phyloP scores from a whole-genome alignment of 2,113 vertebrate species.

The Antechinus stuartii region DNA sequence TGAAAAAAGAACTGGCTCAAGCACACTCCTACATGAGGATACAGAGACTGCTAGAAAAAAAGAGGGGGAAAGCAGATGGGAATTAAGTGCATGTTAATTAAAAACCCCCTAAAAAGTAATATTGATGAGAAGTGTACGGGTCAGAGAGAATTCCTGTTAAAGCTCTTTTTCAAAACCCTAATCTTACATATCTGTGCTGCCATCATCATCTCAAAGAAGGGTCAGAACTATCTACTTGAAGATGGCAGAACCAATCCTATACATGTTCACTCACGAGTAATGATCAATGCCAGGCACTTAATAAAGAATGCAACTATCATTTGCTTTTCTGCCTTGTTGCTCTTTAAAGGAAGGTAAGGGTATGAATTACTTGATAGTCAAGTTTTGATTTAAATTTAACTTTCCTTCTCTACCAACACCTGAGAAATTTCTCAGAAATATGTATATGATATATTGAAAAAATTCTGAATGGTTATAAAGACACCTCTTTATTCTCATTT shows the following conservation, averaged over 20 bases:
- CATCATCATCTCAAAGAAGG: conserved; percentile 16
- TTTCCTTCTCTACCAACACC: background rate
- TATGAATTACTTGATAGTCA: background rate
- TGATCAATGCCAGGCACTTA: background rate
- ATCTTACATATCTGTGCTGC: background rate
- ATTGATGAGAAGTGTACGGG: background rate
- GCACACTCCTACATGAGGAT: background rate
- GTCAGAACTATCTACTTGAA: background rate
- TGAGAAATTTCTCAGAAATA: background rate
- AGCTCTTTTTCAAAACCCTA: background rate
- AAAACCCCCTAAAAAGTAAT: conserved; percentile 24
- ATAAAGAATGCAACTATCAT: background rate
- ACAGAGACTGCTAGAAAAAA: background rate
- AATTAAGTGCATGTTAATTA: conserved; percentile 8
- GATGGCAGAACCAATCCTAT: background rate
- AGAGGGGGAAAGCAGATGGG: background rate
- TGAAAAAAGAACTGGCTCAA: background rate
- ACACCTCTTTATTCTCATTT: background rate
- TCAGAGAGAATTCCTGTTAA: background rate
- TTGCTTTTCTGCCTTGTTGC: background rate
- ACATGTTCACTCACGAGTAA: background rate
- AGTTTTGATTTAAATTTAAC: background rate
- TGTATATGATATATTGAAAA: background rate
- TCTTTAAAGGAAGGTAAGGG: background rate
- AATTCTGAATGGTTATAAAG: background rate